Evolutionary conservation across 1,140 invertebrate genomes (phyloP).

Genomic region (Leptinotarsa lineolata): DNA sequence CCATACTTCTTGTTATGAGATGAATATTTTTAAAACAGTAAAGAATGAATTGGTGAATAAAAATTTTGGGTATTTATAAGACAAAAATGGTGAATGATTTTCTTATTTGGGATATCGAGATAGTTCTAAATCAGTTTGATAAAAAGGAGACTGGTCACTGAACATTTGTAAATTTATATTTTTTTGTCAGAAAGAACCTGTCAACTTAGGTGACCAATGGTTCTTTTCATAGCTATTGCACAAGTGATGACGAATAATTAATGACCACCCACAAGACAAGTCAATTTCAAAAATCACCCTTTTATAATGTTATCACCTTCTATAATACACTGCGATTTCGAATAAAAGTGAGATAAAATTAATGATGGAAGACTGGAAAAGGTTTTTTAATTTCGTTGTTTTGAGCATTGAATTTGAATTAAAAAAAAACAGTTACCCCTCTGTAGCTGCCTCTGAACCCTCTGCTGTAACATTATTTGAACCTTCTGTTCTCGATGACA

Average conservation of each 20-base stretch:
- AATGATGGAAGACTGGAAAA: background rate
- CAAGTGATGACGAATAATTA: background rate
- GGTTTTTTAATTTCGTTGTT: background rate
- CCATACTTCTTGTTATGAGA: too few species aligned
- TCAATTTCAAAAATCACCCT: background rate
- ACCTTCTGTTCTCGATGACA: conserved; percentile 63
- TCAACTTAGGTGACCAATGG: too few species aligned
- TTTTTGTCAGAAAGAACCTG: too few species aligned
- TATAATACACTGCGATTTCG: background rate
- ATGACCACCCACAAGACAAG: background rate
- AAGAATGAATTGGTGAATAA: too few species aligned
- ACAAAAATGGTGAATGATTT: too few species aligned
- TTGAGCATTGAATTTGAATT: background rate
- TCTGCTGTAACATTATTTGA: conserved; percentile 53
- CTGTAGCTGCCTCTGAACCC: conserved; percentile 49
- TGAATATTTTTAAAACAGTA: too few species aligned
- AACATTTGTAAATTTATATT: too few species aligned
- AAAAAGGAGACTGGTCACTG: too few species aligned
- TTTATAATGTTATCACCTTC: background rate
- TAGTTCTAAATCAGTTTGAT: too few species aligned
- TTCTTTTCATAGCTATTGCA: too few species aligned
- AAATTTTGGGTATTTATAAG: too few species aligned
- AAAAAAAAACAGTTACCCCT: conserved; percentile 43
- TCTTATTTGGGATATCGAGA: too few species aligned
- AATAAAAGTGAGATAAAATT: background rate